Percentiles rank a stretch among this genome's conserved stretches.
These are phyloP conservation scores for Habroteleia sp. DNA, from an alignment of 2,888 invertebrate species.

Conservation along the genomic window DNA sequence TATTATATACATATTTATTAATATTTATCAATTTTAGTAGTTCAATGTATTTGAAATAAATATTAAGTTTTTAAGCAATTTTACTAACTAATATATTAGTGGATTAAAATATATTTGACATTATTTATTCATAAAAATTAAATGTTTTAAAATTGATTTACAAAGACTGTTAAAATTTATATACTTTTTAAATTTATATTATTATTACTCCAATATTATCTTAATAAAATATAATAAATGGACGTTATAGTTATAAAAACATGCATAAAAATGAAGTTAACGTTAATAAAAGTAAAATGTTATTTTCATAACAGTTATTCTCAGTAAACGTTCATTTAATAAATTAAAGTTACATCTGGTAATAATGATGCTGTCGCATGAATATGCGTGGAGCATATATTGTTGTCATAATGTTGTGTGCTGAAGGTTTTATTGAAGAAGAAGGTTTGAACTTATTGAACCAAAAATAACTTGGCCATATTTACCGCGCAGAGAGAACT, in stretches of 20 bases:
- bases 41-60: too few species aligned
- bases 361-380: constrained; percentile 59
- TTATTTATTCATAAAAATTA: too few species aligned
- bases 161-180: too few species aligned
- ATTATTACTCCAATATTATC: too few species aligned
- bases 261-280: not conserved
- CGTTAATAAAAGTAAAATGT: constrained; percentile 21
- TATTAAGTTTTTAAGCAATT: too few species aligned
- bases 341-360: constrained; percentile 60
- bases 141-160: too few species aligned
- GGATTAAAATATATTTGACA: too few species aligned
- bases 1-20: too few species aligned
- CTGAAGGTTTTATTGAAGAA: constrained; percentile 62
- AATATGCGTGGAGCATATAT: constrained; percentile 52
- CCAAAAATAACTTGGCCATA: constrained; percentile 60
- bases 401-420: constrained; percentile 62
- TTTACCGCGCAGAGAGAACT: constrained; percentile 44
- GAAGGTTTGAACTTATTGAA: constrained; percentile 54
- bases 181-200: too few species aligned
- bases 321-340: constrained; percentile 36
- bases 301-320: constrained; percentile 42
- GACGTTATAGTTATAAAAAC: constrained; percentile 1
- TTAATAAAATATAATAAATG: too few species aligned
- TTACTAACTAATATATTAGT: too few species aligned
- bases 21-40: too few species aligned